phyloP scores from a whole-genome alignment of 2,888 invertebrate genomes.

The Chaitophorus viminalis region DNA sequence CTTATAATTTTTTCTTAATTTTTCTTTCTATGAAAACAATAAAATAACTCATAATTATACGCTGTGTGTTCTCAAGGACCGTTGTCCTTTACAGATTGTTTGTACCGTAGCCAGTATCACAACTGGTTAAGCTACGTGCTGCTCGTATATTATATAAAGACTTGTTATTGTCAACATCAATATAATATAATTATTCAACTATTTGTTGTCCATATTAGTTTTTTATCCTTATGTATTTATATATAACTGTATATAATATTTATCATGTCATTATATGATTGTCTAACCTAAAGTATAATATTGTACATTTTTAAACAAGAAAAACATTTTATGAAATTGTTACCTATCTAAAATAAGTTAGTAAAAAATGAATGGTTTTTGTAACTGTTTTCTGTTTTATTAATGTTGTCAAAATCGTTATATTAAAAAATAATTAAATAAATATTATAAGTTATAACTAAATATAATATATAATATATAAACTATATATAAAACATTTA shows the following conservation, averaged over 20 bases:
- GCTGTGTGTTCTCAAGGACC: background rate
- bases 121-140: background rate
- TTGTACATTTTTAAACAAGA: conserved; percentile 3
- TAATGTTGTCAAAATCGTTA: conserved; percentile 53
- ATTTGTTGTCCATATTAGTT: conserved; percentile 12
- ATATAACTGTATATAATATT: background rate
- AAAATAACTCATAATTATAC: background rate
- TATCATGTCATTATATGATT: background rate
- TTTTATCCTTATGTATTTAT: conserved; percentile 8
- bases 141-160: background rate
- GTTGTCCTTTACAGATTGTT: background rate
- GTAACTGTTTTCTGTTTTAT: conserved; percentile 47
- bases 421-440: conserved; percentile 20
- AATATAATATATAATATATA: conserved; percentile 27
- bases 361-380: conserved; percentile 30
- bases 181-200: background rate
- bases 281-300: conserved; percentile 31
- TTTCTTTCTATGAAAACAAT: conserved; percentile 5
- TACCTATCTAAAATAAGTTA: conserved; percentile 9
- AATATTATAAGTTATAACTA: conserved; percentile 16
- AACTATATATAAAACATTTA: background rate
- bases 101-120: background rate
- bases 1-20: conserved; percentile 3
- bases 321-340: conserved; percentile 38
- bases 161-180: background rate